Evolutionary conservation across 1,140 invertebrate species (phyloP), one percentile per base, ranked within the genome.

Genomic region (Steinernema khuongi): DNA sequence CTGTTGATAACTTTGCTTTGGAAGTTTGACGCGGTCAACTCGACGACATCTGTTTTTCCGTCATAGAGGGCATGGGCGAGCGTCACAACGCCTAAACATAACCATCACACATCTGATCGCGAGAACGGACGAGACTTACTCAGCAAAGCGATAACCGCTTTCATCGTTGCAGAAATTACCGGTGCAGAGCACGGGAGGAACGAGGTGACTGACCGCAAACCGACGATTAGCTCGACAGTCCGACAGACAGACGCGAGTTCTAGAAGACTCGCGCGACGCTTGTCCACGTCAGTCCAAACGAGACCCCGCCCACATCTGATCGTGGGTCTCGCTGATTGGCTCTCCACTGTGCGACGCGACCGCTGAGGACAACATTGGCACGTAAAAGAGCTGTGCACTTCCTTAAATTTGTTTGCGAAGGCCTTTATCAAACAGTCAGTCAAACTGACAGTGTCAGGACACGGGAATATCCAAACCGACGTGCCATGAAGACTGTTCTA

Each of bases 11-110:
- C 95, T 81, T 91, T 87, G 78, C 88, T 90, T 77, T 98, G 90
- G 86, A 99, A 99, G 88, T 96, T 97, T 29, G 88, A 88, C 2
- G 91, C 89, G n/a, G 91, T 96, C 28, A 99, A 87, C 79, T 96
- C 92, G 7, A 98, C 88, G 2, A 99, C 94, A 85, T 92, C 92
- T 74, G 92, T 92, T 29, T 88, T 89, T 0, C 91, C 88, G 14
- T 90, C 88, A 83, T 96, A 97, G 73, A 96, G 86, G 36, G 90
- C 92, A 74, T 87, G 86, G 1, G 88, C 87, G 71, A 87, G 85
- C 70, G 85, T 72, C 29, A 81, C 28, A 22, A 80, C n/a, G 36
- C 31, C 74, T 67, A 77, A 69, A 81, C 14, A 14, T 22, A 26
- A 60, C 14, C 11, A n/a, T n/a, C n/a, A n/a, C n/a, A n/a, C n/a